Conservation (phyloP, 2,888 invertebrate genomes). For the Microlaimidae sp. region DNA sequence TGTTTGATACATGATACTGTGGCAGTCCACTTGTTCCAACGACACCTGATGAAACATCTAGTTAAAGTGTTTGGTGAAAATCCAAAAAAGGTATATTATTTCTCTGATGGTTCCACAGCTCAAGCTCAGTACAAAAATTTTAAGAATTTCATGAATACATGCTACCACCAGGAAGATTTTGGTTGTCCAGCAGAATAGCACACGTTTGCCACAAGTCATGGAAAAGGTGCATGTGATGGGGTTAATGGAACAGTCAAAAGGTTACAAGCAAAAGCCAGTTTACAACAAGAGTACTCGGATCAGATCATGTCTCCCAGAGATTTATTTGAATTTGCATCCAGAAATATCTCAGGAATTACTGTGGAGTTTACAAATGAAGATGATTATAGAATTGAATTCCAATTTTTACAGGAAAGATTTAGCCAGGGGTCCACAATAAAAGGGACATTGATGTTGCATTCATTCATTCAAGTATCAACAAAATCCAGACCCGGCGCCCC, state of each 20-base stretch:
- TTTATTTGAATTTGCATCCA: too few species aligned
- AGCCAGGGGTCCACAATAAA: too few species aligned
- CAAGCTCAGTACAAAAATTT: slow-evolving; percentile 24
- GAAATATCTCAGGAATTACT: too few species aligned
- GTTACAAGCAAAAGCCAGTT: slow-evolving; percentile 12
- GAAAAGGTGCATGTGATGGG: slow-evolving; percentile 24
- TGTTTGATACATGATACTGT: slow-evolving; percentile 17
- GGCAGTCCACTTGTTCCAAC: slow-evolving; percentile 17
- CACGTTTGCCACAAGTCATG: slow-evolving; percentile 23
- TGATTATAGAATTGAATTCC: too few species aligned
- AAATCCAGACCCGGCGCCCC: too few species aligned
- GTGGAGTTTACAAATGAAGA: too few species aligned
- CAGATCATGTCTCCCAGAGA: too few species aligned
- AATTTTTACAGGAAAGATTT: too few species aligned
- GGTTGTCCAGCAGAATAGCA: slow-evolving; percentile 21
- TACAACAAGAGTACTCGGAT: too few species aligned
- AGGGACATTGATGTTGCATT: too few species aligned
- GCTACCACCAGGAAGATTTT: slow-evolving; percentile 21
- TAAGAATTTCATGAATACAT: slow-evolving; percentile 21
- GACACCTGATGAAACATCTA: slow-evolving; percentile 1
- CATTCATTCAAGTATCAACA: too few species aligned
- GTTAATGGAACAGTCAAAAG: slow-evolving; percentile 22
- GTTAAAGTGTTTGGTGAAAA: background rate
- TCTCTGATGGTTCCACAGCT: slow-evolving; percentile 20
- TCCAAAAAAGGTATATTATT: slow-evolving; percentile 17